Base-by-base conservation (phyloP, 2,888 invertebrate species). In the Ophion ventricosus region DNA sequence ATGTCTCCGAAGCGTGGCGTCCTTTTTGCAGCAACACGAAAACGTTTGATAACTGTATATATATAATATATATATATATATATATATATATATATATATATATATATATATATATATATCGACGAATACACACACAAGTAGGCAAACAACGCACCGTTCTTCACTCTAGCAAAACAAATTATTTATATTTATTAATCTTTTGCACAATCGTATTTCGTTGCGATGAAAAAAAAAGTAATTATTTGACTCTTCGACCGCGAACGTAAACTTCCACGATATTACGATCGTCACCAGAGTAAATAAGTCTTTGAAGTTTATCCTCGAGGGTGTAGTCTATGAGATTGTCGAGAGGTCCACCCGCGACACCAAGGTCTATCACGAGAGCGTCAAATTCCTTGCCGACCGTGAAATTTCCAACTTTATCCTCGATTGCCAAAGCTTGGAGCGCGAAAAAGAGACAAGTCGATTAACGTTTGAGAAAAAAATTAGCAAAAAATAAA, bases 361-460 rank as follows among this genome's bases (percentile, higher is more conserved):
- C 80, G 17, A 93, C 90, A 87, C 94, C 94, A n/a, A 96, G 94
- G 89, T 98, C 96, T 43, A 98, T 94, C 0, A 98, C 89, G 0
- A 98, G 93, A 0, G 98, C 98, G 94, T 98, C 98, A 89, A 98
- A 98, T 79, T 97, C 96, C 92, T 98, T 98, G 25, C 97, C 97
- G 5, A 95, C 92, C 87, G 95, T 94, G 89, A 98, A 97, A 93
- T 96, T 98, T 20, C 98, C 98, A 72, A 97, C 95, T 89, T 95
- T 94, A 61, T 96, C 92, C n/a, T 96, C 96, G 86, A 98, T 91
- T 1, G 95, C 95, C 59, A 98, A 94, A 29, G 97, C 98, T 97
- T 94, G 76, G 94, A 84, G 73, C 10, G 14, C 80, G 85, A 75
- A 83, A 29, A 49, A 67, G 23, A 40, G 35, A 74, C 14, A 57